A percentile compares a stretch with the other conserved stretches of the same genome.
phyloP scores from a whole-genome alignment of 2,113 vertebrate species.

The Apteryx mantelli region DNA sequence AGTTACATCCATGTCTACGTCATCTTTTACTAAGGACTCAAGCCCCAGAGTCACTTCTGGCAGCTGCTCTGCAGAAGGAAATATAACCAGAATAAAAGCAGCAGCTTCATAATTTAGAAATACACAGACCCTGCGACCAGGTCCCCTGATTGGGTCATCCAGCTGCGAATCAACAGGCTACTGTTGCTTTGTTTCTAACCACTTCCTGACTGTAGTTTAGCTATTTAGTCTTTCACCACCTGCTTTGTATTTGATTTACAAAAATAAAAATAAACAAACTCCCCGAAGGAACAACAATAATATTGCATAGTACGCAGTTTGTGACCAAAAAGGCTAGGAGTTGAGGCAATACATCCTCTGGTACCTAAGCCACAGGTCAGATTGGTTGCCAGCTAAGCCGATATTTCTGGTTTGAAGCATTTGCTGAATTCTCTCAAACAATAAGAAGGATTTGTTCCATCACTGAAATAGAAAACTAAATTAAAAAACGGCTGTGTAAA shows the following conservation, averaged over 20 bases:
- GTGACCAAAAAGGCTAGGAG: not conserved
- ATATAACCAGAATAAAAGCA: not conserved
- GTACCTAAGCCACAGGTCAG: constrained; percentile 45
- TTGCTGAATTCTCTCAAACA: constrained; percentile 30
- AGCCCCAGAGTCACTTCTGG: not conserved
- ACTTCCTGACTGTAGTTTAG: constrained; percentile 36
- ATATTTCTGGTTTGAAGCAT: constrained; percentile 47
- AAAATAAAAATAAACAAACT: constrained; percentile 53
- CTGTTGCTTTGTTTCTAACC: constrained; percentile 53
- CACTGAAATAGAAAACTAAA: constrained; percentile 43
- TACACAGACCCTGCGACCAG: not conserved
- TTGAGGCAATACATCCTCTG: not conserved
- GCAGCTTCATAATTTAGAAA: not conserved
- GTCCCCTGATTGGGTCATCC: not conserved
- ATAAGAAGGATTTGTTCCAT: constrained; percentile 45
- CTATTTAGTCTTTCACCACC: constrained; percentile 43
- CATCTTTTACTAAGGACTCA: not conserved
- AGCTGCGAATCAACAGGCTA: constrained; percentile 25
- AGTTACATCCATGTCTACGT: not conserved
- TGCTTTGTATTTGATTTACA: constrained; percentile 54
- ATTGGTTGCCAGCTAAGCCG: constrained; percentile 3
- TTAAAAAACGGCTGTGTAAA: constrained; percentile 59
- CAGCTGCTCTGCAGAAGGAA: not conserved
- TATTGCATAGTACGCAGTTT: constrained; percentile 20
- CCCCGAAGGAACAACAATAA: constrained; percentile 30